Base-by-base conservation (phyloP, 1,140 invertebrate species). In the Drosophila miranda region DNA sequence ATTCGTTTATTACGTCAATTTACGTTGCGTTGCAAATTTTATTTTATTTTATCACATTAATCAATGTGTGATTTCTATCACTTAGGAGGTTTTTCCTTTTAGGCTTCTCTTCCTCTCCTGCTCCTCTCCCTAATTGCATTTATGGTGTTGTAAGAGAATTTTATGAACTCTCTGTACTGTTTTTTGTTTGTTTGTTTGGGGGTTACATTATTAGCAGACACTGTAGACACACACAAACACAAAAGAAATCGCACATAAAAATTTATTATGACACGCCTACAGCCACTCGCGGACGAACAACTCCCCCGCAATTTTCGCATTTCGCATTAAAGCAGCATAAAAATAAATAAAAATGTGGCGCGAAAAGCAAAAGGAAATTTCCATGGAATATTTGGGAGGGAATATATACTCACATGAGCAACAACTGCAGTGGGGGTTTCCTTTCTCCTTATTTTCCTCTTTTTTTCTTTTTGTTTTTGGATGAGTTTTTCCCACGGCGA, bases 261-360 rank as follows among this genome's bases (percentile, higher is more conserved):
- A 64, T 84, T 70, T 80, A 86, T 76, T 64, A 42, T 21, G 54
- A 8, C 55, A 62, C 78, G 69, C 48, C 59, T 49, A 48, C 34
- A 38, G 11, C 45, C 64, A 69, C 46, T 56, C 16, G 11, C 34
- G 3, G 3, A 11, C 34, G 9, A 41, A 53, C 53, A 51, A 44
- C 56, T 43, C 44, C 48, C 44, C 53, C 59, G 59, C 75, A 62
- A 80, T 86, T 76, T 76, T 60, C 59, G 59, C 80, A 60, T 76
- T 76, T 60, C 59, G 59, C 80, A 60, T 87, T 75, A 86, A 81
- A 71, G 55, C 66, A 73, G 68, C 66, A 84, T 86, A 84, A 80
- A 81, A 81, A 74, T 63, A 75, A 66, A 74, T 51, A 42, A 49
- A 61, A 66, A 43, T 44, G 59, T 59, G 44, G 62, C 23, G 34